These are phyloP conservation scores for Micronycteris hirsuta DNA, from an alignment of 2,113 vertebrate genomes.

Conservation along the genomic window DNA sequence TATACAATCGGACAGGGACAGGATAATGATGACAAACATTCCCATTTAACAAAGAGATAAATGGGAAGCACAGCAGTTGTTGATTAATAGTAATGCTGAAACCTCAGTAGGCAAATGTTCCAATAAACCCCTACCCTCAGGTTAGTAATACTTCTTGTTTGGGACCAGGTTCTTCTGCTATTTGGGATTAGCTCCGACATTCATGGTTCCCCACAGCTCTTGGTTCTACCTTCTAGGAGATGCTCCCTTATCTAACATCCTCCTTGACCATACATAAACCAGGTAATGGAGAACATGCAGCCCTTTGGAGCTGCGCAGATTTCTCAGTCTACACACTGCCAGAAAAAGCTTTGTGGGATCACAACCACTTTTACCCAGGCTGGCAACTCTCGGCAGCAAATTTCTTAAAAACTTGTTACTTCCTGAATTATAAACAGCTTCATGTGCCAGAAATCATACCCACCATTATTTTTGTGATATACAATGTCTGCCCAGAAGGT, in stretches of 20 bases:
- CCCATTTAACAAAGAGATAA: neutral
- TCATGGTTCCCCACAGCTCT: neutral
- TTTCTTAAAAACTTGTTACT: neutral
- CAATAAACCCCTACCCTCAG: neutral
- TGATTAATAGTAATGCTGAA: neutral
- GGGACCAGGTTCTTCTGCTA: neutral
- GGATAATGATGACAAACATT: neutral
- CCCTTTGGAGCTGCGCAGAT: neutral
- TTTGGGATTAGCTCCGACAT: neutral
- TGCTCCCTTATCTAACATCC: neutral
- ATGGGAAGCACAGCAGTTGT: neutral
- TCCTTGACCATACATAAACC: neutral
- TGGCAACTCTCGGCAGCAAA: neutral
- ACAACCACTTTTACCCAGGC: neutral
- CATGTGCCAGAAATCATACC: neutral
- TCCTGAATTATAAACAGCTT: neutral
- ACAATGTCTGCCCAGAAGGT: too few species aligned
- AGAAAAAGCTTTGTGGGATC: neutral
- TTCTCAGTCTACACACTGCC: neutral
- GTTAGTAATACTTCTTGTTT: neutral
- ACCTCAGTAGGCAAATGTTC: neutral
- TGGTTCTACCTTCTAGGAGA: neutral
- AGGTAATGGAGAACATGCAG: neutral
- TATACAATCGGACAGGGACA: neutral
- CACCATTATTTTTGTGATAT: neutral